Percentiles rank a stretch among this genome's conserved stretches.
Conservation (phyloP, 1,140 invertebrate species). For the Colletes gigas region DNA sequence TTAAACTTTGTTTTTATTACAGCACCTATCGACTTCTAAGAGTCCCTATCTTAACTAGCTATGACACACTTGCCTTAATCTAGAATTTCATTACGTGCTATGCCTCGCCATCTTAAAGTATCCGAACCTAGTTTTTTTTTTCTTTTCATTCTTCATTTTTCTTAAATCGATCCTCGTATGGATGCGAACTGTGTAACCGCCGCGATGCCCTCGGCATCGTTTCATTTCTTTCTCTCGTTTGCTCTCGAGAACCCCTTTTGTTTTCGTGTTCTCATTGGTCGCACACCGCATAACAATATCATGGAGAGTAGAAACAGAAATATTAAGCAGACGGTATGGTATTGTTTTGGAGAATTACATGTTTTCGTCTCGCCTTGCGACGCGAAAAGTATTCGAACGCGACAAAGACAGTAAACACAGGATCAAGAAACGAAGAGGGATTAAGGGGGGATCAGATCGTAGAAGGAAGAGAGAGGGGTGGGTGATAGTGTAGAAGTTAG, state of each 20-base stretch:
- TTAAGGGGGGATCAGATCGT: constrained; percentile 21
- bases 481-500: not conserved
- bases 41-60: constrained; percentile 73
- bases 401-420: constrained; percentile 16
- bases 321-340: constrained; percentile 55
- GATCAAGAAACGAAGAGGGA: constrained; percentile 41
- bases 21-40: constrained; percentile 76
- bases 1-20: constrained; percentile 71
- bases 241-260: constrained; percentile 6
- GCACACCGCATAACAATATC: constrained; percentile 48
- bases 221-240: constrained; percentile 7
- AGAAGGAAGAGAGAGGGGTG: not conserved
- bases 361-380: constrained; percentile 42
- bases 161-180: constrained; percentile 18
- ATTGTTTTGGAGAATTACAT: constrained; percentile 49
- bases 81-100: constrained; percentile 66
- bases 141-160: constrained; percentile 34
- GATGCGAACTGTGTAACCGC: constrained; percentile 20
- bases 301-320: constrained; percentile 55
- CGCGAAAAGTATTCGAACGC: constrained; percentile 42
- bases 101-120: constrained; percentile 66
- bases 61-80: constrained; percentile 74
- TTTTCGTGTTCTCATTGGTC: constrained; percentile 40
- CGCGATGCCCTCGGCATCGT: not conserved
- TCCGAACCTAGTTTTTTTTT: constrained; percentile 52